These are phyloP conservation scores for Osmerus eperlanus DNA, from an alignment of 2,113 vertebrate genomes.

Conservation along the genomic window DNA sequence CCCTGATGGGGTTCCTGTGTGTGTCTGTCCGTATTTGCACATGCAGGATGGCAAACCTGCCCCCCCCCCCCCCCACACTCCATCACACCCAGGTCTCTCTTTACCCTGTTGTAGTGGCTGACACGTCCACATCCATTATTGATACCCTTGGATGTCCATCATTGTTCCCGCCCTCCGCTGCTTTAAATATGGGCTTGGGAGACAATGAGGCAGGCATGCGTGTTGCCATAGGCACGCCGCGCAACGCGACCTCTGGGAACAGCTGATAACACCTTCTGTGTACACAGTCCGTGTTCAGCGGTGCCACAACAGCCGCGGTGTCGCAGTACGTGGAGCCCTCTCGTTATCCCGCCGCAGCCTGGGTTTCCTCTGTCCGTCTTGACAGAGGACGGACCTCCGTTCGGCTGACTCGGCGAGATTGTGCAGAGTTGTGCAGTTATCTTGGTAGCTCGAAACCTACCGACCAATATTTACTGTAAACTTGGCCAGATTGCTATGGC, in stretches of 20 bases:
- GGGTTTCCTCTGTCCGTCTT: background rate
- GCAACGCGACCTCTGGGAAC: constrained; percentile 50
- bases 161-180: constrained; percentile 49
- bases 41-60: background rate
- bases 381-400: background rate
- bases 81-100: constrained; percentile 9
- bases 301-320: constrained; percentile 37
- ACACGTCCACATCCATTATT: constrained; percentile 64
- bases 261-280: constrained; percentile 57
- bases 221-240: constrained; percentile 60
- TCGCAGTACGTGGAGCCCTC: constrained; percentile 33
- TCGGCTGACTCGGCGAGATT: no score
- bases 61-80: background rate
- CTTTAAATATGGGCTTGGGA: constrained; percentile 43
- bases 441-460: constrained; percentile 12
- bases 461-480: constrained; percentile 49
- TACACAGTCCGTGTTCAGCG: constrained; percentile 22
- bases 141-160: constrained; percentile 48
- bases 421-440: no score
- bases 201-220: constrained; percentile 47
- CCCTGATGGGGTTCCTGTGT: constrained; percentile 4
- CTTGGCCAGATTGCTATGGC: constrained; percentile 23
- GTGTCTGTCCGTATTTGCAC: constrained; percentile 7
- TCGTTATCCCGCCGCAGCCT: constrained; percentile 13
- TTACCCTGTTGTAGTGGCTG: constrained; percentile 31